Evolutionary conservation across 64 coral and sea anemone species (phyloP), one percentile per base, ranked within the genome.

Genomic region (Porites australiensis): DNA sequence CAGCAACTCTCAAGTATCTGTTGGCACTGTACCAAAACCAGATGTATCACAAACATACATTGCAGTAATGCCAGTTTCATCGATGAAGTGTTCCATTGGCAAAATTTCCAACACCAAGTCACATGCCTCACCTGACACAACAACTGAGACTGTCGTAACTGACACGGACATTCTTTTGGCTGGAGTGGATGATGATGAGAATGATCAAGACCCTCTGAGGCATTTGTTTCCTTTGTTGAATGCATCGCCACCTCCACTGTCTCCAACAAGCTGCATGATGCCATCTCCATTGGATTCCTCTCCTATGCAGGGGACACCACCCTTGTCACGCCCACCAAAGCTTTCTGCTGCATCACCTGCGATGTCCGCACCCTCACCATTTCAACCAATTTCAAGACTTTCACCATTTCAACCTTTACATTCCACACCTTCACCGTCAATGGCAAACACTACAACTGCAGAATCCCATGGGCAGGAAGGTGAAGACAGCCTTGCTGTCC

Each of bases 141-240:
- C 95, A 14, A 87, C 92, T 10, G 95, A 96, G 64, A 89, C 95
- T 50, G 95, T 98, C 5, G 91, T 98, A 5, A 98, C 95, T 6
- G 95, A 98, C 57, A 98, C 95, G 13, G 91, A 94, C 22, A 98
- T 98, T 57, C 59, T 98, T 12, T 90, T 98, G 92, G 95, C 95
- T 52, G 95, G 95, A 0, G 95, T 93, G 3, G 95, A 97, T 72
- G 95, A 98, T 75, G 95, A 98, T 49, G 95, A 96, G 21, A 96
- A 87, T 74, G 95, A 96, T 22, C 50, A 70, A 14, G 90, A 92
- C 49, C 90, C 90, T 53, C 58, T 96, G 50, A 81, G 92, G 63
- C 95, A 96, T 81, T 90, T 98, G 19, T 98, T 98, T 73, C 89
- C 95, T 16, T 65, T 98, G 47, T 78, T 98, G 70, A 93, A 98